Evolutionary conservation across 2,888 invertebrate genomes (phyloP).

Genomic region (Limnephilus rhombicus): DNA sequence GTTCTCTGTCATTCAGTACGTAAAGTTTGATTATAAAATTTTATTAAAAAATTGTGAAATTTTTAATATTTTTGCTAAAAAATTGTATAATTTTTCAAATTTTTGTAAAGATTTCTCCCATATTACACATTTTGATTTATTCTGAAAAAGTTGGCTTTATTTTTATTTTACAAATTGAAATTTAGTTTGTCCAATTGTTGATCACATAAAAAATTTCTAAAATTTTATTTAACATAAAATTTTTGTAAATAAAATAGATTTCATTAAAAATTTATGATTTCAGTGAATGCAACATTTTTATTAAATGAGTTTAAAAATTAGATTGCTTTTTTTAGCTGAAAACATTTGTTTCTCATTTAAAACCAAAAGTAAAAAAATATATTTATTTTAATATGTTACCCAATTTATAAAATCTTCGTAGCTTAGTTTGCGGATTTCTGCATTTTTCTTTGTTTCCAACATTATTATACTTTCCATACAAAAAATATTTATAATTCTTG

Average conservation of each 20-base stretch:
- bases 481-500: background rate
- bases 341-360: background rate
- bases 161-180: background rate
- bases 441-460: background rate
- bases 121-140: background rate
- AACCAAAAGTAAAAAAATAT: background rate
- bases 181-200: background rate
- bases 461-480: background rate
- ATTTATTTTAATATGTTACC: background rate
- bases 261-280: background rate
- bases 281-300: background rate
- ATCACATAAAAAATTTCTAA: background rate
- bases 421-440: background rate
- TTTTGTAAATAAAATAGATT: background rate
- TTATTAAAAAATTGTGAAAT: background rate
- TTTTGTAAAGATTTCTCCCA: background rate
- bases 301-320: background rate
- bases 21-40: background rate
- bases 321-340: background rate
- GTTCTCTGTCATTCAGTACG: conserved; percentile 9
- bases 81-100: background rate
- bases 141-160: background rate
- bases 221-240: background rate
- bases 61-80: background rate
- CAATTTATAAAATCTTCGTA: background rate